Evolutionary conservation across 2,797 vertebrate genomes (phyloP).

Genomic region (Emydoidea blandingii): DNA sequence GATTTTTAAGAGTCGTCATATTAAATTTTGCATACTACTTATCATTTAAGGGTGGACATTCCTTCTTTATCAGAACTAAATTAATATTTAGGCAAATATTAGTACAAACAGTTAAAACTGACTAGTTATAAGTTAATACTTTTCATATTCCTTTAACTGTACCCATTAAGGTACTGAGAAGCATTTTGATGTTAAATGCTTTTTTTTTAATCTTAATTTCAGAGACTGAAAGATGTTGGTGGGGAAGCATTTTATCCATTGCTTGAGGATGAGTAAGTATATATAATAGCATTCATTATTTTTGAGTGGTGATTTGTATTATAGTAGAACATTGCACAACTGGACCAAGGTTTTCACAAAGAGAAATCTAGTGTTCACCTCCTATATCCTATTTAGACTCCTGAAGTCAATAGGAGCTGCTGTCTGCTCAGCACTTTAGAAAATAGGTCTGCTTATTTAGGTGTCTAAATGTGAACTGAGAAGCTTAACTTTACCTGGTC

Average conservation of each 20-base stretch:
- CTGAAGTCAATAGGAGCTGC: background rate
- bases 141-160: background rate
- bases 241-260: constrained; percentile 97
- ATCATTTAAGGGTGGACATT: background rate
- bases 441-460: background rate
- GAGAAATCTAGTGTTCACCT: background rate
- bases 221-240: constrained; percentile 97
- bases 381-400: background rate
- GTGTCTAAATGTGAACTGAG: background rate
- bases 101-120: background rate
- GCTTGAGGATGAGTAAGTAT: constrained; percentile 96
- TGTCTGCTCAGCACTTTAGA: background rate
- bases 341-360: background rate
- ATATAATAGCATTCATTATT: background rate
- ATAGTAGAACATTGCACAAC: background rate
- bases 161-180: constrained; percentile 27
- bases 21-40: background rate
- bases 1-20: background rate
- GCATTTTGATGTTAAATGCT: background rate
- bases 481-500: background rate
- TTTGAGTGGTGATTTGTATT: background rate
- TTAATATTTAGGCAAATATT: background rate
- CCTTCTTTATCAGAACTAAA: background rate
- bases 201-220: constrained; percentile 55
- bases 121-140: background rate